Base-by-base conservation (phyloP, 2,113 vertebrate genomes). In the Rhabdomys dilectus region DNA sequence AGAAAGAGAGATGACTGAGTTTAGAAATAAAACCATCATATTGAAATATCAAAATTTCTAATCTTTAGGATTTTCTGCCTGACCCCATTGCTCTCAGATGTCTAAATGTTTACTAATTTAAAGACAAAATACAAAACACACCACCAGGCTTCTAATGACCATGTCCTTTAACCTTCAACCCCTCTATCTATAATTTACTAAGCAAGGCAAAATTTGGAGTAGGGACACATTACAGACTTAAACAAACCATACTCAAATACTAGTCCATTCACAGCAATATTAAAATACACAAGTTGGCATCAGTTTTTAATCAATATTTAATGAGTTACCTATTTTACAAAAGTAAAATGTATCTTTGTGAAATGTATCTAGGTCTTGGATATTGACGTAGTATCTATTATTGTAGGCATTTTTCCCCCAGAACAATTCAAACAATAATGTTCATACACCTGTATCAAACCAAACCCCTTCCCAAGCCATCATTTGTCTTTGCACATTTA, bases 251-350 rank as follows among this genome's bases (percentile, higher is more conserved):
- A 93, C 77, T 84, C 39, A 80, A 24, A 68, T 60, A 87, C 16
- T 64, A 53, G 91, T 34, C 29, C 17, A 87, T 53, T 26, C 21
- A 91, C 36, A 42, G 22, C 22, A 64, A 78, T 51, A 86, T 45
- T 58, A 75, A 95, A 91, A 77, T 82, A 39, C 36, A 70, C 24
- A 66, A 93, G 77, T 39, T 82, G 68, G 2, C 39, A 17, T 26
- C 45, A 10, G 5, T 72, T 91, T 91, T 68, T 87, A 66, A 66
- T 72, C 73, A 89, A 68, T 78, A n/a, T 89, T 91, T 75, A 92
- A 73, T 80, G 26, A 94, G 24, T 68, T 80, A 36, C 62, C 77
- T 16, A 93, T 72, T 70, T 70, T 92, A 56, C 42, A 82, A 80
- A 45, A 95, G 8, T 77, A 87, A 34, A 86, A 72, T 48, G 62